phyloP scores from a whole-genome alignment of 2,113 vertebrate genomes.

The Epinephelus fuscoguttatus region DNA sequence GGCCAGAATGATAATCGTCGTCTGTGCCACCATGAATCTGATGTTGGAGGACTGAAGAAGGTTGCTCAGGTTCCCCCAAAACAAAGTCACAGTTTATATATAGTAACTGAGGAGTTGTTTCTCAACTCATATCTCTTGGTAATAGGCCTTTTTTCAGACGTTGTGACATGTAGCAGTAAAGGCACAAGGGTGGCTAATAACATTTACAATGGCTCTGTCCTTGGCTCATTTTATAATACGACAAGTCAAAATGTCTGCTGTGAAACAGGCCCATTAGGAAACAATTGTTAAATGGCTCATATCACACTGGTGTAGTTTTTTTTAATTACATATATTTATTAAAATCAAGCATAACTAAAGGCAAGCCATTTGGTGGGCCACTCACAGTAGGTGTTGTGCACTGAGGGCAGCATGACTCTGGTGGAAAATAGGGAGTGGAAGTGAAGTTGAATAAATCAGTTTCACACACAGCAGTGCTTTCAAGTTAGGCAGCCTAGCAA shows the following conservation, averaged over 20 bases:
- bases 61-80: constrained; percentile 4
- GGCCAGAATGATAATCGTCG: constrained; percentile 52
- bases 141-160: background rate
- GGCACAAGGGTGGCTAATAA: background rate
- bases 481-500: background rate
- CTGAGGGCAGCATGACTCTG: background rate
- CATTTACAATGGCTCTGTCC: background rate
- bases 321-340: background rate
- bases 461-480: background rate
- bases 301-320: background rate
- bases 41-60: background rate
- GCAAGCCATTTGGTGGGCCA: background rate
- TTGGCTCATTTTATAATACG: background rate
- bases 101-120: background rate
- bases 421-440: background rate
- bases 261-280: background rate
- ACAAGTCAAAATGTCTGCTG: background rate
- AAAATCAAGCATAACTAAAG: background rate
- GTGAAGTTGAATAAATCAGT: background rate
- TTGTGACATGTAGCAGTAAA: background rate
- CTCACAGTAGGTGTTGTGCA: background rate
- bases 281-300: background rate
- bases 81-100: constrained; percentile 1
- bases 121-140: background rate
- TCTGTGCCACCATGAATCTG: constrained; percentile 22